These are phyloP conservation scores for Fissipunctia ypsillon DNA, from an alignment of 2,888 invertebrate species.

Conservation along the genomic window DNA sequence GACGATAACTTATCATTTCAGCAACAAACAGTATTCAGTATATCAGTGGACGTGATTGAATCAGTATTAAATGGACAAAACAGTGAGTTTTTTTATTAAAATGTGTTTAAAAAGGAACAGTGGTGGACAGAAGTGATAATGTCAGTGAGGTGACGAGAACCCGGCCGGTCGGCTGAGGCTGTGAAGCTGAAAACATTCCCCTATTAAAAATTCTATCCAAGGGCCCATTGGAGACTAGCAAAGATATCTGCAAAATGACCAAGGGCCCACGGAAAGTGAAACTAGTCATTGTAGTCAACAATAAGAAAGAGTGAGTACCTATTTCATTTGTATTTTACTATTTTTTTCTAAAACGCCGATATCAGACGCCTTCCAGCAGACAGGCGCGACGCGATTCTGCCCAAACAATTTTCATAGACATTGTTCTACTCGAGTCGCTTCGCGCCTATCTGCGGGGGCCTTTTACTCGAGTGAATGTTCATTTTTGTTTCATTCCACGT, in stretches of 20 bases:
- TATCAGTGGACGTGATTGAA: conserved; percentile 72
- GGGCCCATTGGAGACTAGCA: conserved; percentile 87
- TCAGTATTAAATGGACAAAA: conserved; percentile 77
- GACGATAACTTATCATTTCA: conserved; percentile 70
- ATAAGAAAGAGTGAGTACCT: conserved; percentile 91
- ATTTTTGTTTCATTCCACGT: too few species aligned
- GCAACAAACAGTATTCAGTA: conserved; percentile 59
- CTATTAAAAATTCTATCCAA: conserved; percentile 88
- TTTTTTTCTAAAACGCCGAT: not conserved
- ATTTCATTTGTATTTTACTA: conserved; percentile 57
- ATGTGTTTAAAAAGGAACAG: conserved; percentile 77
- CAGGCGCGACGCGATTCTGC: too few species aligned
- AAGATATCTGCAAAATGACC: conserved; percentile 90
- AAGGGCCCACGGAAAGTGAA: conserved; percentile 91
- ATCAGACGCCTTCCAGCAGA: too few species aligned
- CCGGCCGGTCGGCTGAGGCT: conserved; percentile 82
- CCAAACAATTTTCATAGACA: too few species aligned
- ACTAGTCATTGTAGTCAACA: conserved; percentile 91
- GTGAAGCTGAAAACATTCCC: conserved; percentile 85
- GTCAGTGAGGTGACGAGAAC: conserved; percentile 84
- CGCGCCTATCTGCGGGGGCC: too few species aligned
- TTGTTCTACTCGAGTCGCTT: too few species aligned
- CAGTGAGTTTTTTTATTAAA: conserved; percentile 72
- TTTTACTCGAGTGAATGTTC: too few species aligned
- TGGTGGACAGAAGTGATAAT: conserved; percentile 79